phyloP scores from a whole-genome alignment of 2,113 vertebrate species.

The Gobius niger region DNA sequence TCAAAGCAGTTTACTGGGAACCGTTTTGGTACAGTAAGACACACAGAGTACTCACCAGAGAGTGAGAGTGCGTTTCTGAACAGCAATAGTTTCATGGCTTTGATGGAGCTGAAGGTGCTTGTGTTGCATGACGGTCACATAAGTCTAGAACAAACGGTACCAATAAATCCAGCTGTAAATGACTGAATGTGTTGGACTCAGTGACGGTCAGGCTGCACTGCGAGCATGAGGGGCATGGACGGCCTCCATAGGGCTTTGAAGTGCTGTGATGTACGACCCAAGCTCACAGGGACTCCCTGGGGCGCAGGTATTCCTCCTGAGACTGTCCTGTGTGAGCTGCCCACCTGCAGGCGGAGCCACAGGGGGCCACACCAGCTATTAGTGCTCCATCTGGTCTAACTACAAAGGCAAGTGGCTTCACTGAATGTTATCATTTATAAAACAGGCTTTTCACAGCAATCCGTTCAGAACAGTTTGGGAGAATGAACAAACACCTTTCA shows the following conservation, averaged over 20 bases:
- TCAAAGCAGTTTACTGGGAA: too few species aligned
- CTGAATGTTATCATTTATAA: not conserved
- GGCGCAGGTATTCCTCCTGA: not conserved
- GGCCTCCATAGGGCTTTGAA: not conserved
- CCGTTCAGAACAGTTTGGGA: not conserved
- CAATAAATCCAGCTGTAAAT: not conserved
- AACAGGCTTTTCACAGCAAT: not conserved
- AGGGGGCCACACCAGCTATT: constrained; percentile 1
- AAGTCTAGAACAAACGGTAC: not conserved
- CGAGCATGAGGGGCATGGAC: not conserved
- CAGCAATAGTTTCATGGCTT: too few species aligned
- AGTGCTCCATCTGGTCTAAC: not conserved
- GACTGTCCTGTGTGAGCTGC: not conserved
- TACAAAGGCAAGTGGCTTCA: not conserved
- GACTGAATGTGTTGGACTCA: not conserved
- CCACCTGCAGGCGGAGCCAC: not conserved
- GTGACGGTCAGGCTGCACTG: not conserved
- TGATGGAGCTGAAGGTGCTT: too few species aligned
- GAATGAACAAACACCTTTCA: too few species aligned
- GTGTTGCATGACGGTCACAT: not conserved
- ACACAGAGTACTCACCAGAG: too few species aligned
- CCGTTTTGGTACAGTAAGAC: too few species aligned
- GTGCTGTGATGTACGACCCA: not conserved
- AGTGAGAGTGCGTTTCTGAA: too few species aligned
- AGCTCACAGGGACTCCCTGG: constrained; percentile 1